Evolutionary conservation across 2,113 vertebrate genomes (phyloP), one percentile per base, ranked within the genome.

Genomic region (Gobiocypris rarus): DNA sequence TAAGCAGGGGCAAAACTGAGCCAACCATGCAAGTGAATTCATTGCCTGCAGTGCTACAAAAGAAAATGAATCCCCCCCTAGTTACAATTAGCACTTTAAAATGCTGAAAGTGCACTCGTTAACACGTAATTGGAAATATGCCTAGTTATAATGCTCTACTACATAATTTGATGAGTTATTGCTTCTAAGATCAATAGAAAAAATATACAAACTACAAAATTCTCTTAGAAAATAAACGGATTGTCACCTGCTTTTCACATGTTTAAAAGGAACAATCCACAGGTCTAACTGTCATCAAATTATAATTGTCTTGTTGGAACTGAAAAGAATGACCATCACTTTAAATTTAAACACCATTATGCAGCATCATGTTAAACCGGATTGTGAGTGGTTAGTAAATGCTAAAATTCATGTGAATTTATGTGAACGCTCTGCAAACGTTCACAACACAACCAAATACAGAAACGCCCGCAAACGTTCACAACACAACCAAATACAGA

Each of bases 1-100:
- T 75, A 74, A 56, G 22, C 56, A 24, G 69, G 74, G 75, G 65
- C 56, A 83, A 86, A 26, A 58, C 10, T 77, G 13, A 86, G 10
- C 54, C 31, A 26, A 83, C 45, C 8, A 15, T 19, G 50, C 22
- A 70, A 70, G 45, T 50, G 8, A 50, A 73, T 73, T 22, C 41
- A 26, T 70, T 73, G 41, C 70, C 41, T 45, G 41, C 70, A 73
- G 11, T 73, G 41, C 19, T 9, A 26, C 17, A 73, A 17, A 75
- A 75, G 31, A 5, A 65, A 65, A 34, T 10, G 43, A 52, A 19
- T 48, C 26, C 52, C 24, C 71, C 28, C 26, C 26, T 28, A 50
- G 43, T 48, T 9, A 74, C n/a, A 74, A 75, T 52, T 75, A 75
- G 26, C 0, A 8, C 73, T 73, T 43, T 45, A 24, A n/a, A 73